A percentile compares a stretch with the other conserved stretches of the same genome.
phyloP scores from a whole-genome alignment of 2,797 vertebrate species.

The Liparis tanakae region DNA sequence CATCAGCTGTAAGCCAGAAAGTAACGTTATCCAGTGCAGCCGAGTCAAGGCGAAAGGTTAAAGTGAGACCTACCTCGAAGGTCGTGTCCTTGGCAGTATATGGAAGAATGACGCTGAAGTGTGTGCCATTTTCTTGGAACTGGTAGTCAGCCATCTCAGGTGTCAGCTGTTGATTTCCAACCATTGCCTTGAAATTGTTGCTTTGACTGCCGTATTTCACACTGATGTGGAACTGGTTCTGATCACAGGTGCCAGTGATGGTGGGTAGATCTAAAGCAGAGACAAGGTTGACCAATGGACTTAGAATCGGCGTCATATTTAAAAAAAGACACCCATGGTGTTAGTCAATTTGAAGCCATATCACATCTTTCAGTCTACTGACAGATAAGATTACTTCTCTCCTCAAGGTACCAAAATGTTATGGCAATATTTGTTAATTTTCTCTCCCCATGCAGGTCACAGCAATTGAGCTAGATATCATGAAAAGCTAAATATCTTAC shows the following conservation, averaged over 20 bases:
- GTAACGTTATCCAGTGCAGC: background rate
- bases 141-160: slow-evolving; percentile 53
- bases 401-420: too few species aligned
- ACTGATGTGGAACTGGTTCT: slow-evolving; percentile 62
- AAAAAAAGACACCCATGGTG: too few species aligned
- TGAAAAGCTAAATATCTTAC: background rate
- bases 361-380: too few species aligned
- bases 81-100: slow-evolving; percentile 45
- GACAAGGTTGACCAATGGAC: background rate
- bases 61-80: slow-evolving; percentile 71
- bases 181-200: slow-evolving; percentile 51
- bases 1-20: slow-evolving; percentile 56
- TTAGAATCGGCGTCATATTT: too few species aligned
- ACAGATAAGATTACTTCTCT: too few species aligned
- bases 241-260: slow-evolving; percentile 75
- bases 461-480: background rate
- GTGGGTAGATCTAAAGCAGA: slow-evolving; percentile 69
- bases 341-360: too few species aligned
- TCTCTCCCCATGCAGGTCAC: background rate
- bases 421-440: too few species aligned
- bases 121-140: slow-evolving; percentile 65
- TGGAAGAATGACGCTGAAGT: slow-evolving; percentile 70
- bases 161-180: slow-evolving; percentile 67
- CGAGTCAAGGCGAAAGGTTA: background rate
- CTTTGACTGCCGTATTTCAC: slow-evolving; percentile 74